These are phyloP conservation scores for Spialia ferax DNA, from an alignment of 2,888 invertebrate species.

Conservation along the genomic window DNA sequence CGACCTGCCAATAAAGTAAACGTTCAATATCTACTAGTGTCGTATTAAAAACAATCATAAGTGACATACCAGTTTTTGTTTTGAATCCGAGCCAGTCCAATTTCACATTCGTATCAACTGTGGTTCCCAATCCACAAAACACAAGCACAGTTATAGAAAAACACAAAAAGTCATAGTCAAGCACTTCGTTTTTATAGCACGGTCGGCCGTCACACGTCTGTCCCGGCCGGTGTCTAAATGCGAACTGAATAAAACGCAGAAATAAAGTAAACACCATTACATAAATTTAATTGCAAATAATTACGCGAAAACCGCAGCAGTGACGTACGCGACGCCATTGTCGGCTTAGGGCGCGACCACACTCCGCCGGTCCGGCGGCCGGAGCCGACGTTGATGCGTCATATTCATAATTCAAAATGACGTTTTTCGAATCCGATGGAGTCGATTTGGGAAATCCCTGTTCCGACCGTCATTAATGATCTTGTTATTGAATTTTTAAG, in stretches of 20 bases:
- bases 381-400: conserved; percentile 4
- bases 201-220: conserved; percentile 41
- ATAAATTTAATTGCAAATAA: conserved; percentile 77
- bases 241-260: conserved; percentile 64
- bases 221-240: conserved; percentile 52
- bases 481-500: background rate
- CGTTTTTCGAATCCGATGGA: conserved; percentile 13
- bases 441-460: conserved; percentile 25
- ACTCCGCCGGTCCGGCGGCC: conserved; percentile 20
- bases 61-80: conserved; percentile 30
- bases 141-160: background rate
- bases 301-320: conserved; percentile 70
- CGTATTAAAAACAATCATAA: background rate
- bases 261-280: conserved; percentile 70
- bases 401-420: conserved; percentile 8
- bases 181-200: conserved; percentile 34
- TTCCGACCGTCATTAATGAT: conserved; percentile 6
- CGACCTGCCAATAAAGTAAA: conserved; percentile 27
- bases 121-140: conserved; percentile 5
- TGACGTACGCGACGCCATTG: conserved; percentile 58
- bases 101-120: conserved; percentile 21
- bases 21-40: conserved; percentile 4
- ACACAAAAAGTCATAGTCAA: conserved; percentile 13
- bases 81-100: conserved; percentile 8
- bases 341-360: conserved; percentile 45